A percentile compares a stretch with the other conserved stretches of the same genome.
Evolutionary conservation across 2,888 invertebrate genomes (phyloP).

Genomic region (Campoletis raptor): DNA sequence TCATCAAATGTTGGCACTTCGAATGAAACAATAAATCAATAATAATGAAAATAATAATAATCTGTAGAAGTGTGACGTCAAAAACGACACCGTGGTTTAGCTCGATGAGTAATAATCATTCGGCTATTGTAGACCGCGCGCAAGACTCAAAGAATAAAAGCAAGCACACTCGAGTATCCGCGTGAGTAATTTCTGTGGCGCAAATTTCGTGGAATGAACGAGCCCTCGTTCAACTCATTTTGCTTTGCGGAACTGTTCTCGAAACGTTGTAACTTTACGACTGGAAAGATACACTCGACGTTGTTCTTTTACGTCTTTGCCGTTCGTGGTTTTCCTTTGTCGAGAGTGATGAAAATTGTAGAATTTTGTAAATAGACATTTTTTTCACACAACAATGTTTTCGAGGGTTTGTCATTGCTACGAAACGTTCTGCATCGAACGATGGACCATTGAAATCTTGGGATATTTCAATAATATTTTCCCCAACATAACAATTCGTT

Average conservation of each 20-base stretch:
- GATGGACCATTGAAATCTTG: background rate
- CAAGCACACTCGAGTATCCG: constrained; percentile 46
- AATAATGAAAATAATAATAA: constrained; percentile 40
- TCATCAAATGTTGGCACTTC: background rate
- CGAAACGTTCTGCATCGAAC: background rate
- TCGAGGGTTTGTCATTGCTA: background rate
- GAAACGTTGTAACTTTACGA: constrained; percentile 57
- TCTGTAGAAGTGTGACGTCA: background rate
- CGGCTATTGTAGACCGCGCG: constrained; percentile 29
- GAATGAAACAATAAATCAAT: background rate
- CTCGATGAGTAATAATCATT: constrained; percentile 51
- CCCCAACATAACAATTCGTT: background rate
- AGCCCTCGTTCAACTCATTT: constrained; percentile 15
- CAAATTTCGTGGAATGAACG: constrained; percentile 50
- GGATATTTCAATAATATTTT: background rate
- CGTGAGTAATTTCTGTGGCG: constrained; percentile 56
- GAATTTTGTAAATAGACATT: background rate
- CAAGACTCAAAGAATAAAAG: constrained; percentile 4
- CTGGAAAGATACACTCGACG: constrained; percentile 41
- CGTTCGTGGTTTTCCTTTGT: background rate
- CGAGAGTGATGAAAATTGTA: background rate
- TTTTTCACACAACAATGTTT: background rate
- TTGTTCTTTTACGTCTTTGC: constrained; percentile 19
- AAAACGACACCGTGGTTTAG: constrained; percentile 29
- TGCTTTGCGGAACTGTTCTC: constrained; percentile 12